phyloP scores from a whole-genome alignment of 2,797 vertebrate genomes.

The Bufotes viridis region DNA sequence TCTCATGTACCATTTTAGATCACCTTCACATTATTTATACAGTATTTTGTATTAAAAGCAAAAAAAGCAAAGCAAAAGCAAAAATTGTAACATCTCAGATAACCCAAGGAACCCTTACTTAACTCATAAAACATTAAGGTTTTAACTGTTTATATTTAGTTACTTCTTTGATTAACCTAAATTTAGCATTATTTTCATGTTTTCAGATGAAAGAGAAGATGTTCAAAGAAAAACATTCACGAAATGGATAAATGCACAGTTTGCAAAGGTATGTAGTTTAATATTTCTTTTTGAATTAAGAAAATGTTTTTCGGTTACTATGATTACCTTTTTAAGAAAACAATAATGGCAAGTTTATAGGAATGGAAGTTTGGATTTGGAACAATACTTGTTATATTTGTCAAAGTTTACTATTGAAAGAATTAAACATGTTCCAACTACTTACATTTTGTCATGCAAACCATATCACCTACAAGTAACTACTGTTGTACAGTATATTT shows the following conservation, averaged over 20 bases:
- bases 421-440: too few species aligned
- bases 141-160: neutral
- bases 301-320: neutral
- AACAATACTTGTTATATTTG: neutral
- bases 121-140: too few species aligned
- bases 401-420: neutral
- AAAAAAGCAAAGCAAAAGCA: too few species aligned
- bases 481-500: neutral
- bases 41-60: too few species aligned
- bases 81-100: too few species aligned
- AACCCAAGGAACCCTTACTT: neutral
- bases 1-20: too few species aligned
- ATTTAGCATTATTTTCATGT: constrained; percentile 59
- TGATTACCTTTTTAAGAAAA: neutral
- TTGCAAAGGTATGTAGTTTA: constrained; percentile 87
- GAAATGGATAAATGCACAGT: constrained; percentile 98
- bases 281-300: neutral
- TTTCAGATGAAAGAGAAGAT: constrained; percentile 97
- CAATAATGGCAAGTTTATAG: neutral
- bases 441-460: neutral
- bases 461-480: neutral
- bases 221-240: constrained; percentile 99
- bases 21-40: too few species aligned
- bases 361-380: neutral
- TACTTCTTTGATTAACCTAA: neutral